phyloP scores from a whole-genome alignment of 2,797 vertebrate genomes.

The Coregonus suidteri region DNA sequence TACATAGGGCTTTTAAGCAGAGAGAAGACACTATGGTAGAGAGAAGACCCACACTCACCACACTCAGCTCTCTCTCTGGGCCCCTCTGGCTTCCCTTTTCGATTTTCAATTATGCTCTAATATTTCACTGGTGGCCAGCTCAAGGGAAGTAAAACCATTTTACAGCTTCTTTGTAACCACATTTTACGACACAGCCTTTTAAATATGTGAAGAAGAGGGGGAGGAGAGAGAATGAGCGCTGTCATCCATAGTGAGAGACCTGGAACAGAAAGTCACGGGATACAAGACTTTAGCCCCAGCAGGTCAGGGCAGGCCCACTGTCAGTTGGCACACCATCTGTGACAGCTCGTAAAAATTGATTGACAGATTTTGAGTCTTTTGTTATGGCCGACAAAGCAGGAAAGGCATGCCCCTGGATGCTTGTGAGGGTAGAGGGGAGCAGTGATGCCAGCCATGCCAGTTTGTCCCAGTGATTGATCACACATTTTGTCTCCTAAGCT shows the following conservation, averaged over 20 bases:
- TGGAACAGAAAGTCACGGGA: too few relatives aligned
- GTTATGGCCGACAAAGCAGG: conserved; percentile 24
- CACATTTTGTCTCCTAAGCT: conserved; percentile 7
- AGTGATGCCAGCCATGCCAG: conserved; percentile 12
- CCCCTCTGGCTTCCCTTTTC: conserved; percentile 16
- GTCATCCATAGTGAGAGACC: too few relatives aligned
- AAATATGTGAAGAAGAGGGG: conserved; percentile 20
- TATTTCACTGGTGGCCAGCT: conserved; percentile 32
- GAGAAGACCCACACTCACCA: too few relatives aligned
- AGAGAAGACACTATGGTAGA: background rate
- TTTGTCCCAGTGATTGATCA: conserved; percentile 18
- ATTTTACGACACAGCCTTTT: conserved; percentile 27
- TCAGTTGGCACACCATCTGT: conserved; percentile 49
- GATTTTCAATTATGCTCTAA: conserved; percentile 41
- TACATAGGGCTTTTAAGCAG: too few relatives aligned
- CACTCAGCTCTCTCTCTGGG: background rate
- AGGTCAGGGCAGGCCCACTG: conserved; percentile 12
- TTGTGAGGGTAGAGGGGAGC: conserved; percentile 8
- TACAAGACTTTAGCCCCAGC: conserved; percentile 33
- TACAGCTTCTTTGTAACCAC: conserved; percentile 11
- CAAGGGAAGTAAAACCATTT: conserved; percentile 26
- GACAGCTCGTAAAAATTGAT: conserved; percentile 47
- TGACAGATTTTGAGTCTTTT: conserved; percentile 43
- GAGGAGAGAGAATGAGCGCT: too few relatives aligned
- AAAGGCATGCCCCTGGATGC: conserved; percentile 18